Percentiles rank a stretch among this genome's conserved stretches.
These are phyloP conservation scores for Charadrius vociferus DNA, from an alignment of 2,113 vertebrate species.

Conservation along the genomic window DNA sequence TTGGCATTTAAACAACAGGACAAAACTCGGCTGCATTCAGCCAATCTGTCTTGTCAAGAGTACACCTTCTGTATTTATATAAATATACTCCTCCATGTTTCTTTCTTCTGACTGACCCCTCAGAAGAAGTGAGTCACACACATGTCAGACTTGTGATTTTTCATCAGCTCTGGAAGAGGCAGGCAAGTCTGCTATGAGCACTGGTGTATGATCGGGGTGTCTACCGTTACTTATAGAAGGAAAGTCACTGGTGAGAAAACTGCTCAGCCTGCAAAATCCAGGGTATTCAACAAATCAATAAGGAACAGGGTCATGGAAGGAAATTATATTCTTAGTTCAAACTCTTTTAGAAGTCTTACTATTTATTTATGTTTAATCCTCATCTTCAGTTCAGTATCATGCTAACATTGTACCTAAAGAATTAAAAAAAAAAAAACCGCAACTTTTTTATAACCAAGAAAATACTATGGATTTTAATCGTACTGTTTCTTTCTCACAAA, in stretches of 20 bases:
- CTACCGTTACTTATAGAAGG: not conserved
- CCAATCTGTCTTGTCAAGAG: not conserved
- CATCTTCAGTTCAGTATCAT: not conserved
- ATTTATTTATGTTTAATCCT: not conserved
- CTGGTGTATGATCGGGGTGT: not conserved
- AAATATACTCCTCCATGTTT: not conserved
- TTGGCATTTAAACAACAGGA: not conserved
- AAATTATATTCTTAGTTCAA: not conserved
- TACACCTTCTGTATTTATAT: not conserved
- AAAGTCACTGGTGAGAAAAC: not conserved
- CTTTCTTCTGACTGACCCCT: not conserved
- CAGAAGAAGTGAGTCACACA: not conserved
- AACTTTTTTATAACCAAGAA: not conserved
- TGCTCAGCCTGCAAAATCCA: not conserved
- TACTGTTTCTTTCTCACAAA: not conserved
- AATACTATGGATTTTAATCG: not conserved
- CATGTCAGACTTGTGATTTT: not conserved
- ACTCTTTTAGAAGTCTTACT: not conserved
- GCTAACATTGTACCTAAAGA: not conserved
- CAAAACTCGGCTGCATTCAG: not conserved
- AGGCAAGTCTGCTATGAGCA: not conserved
- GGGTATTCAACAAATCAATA: not conserved
- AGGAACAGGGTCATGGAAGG: not conserved
- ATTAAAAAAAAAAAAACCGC: no score
- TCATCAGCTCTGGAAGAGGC: not conserved